A percentile compares a stretch with the other conserved stretches of the same genome.
These are phyloP conservation scores for Pelochelys cantorii DNA, from an alignment of 2,797 vertebrate species.

Conservation along the genomic window DNA sequence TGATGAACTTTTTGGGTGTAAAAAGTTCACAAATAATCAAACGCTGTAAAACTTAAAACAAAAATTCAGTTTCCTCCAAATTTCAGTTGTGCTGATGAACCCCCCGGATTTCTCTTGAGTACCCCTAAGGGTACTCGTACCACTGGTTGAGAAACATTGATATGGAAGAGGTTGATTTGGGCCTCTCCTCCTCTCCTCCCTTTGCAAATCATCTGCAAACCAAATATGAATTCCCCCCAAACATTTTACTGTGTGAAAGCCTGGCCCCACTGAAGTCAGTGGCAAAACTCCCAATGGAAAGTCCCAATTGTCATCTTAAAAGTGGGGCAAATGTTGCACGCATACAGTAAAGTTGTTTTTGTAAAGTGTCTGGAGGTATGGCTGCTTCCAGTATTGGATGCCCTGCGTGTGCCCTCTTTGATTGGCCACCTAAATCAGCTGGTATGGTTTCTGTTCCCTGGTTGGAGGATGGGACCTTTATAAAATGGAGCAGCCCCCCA, in stretches of 20 bases:
- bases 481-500: neutral
- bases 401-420: neutral
- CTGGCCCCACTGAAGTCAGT: neutral
- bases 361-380: neutral
- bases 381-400: neutral
- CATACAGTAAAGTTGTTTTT: neutral
- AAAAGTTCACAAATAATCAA: too few relatives aligned
- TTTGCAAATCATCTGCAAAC: neutral
- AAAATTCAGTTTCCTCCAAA: too few relatives aligned
- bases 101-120: too few relatives aligned
- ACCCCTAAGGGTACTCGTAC: too few relatives aligned
- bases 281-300: neutral
- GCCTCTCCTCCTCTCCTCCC: neutral
- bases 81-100: too few relatives aligned
- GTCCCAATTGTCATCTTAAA: conserved; percentile 32
- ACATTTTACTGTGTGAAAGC: conserved; percentile 32
- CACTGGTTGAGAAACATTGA: neutral
- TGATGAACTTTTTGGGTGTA: too few relatives aligned
- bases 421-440: neutral
- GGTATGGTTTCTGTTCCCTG: neutral
- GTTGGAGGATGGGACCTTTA: neutral
- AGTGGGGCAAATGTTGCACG: neutral
- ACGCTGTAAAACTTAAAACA: too few relatives aligned
- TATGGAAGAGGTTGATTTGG: neutral
- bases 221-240: neutral